phyloP scores from a whole-genome alignment of 2,113 vertebrate species.

The Aegithalos caudatus region DNA sequence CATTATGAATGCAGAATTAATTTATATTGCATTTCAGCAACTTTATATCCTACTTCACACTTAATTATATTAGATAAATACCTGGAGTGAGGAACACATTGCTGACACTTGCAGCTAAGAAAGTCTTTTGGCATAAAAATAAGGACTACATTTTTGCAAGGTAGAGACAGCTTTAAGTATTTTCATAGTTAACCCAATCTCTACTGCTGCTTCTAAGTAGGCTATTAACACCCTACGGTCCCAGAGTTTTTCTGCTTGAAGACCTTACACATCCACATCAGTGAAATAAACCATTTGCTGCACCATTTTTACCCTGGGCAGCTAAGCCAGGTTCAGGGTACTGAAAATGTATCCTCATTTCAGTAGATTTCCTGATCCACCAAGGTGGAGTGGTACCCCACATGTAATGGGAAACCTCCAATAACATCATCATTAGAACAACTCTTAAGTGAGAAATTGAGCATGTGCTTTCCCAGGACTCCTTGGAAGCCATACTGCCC shows the following conservation, averaged over 20 bases:
- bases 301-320: not conserved
- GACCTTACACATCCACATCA: not conserved
- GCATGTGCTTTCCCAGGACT: not conserved
- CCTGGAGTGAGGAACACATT: not conserved
- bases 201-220: not conserved
- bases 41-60: not conserved
- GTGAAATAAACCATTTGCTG: not conserved
- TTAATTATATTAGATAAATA: constrained; percentile 48
- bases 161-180: not conserved
- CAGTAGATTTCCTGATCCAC: not conserved
- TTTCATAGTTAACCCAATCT: not conserved
- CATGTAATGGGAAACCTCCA: not conserved
- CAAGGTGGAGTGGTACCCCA: not conserved
- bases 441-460: not conserved
- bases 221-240: not conserved
- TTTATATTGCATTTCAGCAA: constrained; percentile 14
- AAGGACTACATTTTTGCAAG: not conserved
- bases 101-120: not conserved
- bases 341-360: not conserved
- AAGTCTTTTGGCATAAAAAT: constrained; percentile 27
- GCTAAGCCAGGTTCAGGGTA: not conserved
- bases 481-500: accelerated
- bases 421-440: not conserved
- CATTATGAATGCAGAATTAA: not conserved
- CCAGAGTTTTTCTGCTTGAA: not conserved